Evolutionary conservation across 2,797 vertebrate genomes (phyloP).

Genomic region (Myiotriccus ornatus): DNA sequence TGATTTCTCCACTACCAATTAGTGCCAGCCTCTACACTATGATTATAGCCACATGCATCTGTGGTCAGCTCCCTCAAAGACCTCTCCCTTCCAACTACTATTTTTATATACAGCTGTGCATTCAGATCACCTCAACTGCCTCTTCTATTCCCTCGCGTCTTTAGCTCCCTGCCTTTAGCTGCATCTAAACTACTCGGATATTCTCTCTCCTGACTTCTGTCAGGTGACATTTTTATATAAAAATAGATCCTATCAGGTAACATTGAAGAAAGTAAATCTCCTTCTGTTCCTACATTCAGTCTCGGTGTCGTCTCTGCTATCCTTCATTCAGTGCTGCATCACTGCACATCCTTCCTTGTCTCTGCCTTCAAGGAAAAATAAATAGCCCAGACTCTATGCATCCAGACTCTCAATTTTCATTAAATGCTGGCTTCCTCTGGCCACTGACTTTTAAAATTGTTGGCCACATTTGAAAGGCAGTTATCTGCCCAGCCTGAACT

Average conservation of each 20-base stretch:
- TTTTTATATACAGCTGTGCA: slow-evolving; percentile 4
- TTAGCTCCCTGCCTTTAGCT: neutral
- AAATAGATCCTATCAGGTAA: slow-evolving; percentile 24
- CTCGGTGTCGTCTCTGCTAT: neutral
- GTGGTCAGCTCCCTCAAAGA: neutral
- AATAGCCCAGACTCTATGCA: neutral
- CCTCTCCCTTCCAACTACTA: neutral
- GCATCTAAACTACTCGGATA: neutral
- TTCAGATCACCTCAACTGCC: slow-evolving; percentile 1
- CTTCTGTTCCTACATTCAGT: neutral
- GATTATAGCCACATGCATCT: neutral
- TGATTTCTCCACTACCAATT: neutral
- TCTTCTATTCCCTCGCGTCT: neutral
- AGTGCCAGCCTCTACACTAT: neutral
- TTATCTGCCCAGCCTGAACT: neutral
- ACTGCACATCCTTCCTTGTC: neutral
- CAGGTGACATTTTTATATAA: slow-evolving; percentile 11
- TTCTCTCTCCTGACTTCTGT: neutral
- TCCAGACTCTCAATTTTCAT: neutral
- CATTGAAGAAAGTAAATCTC: neutral
- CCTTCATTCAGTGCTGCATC: neutral
- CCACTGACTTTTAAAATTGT: neutral
- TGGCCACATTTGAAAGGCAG: neutral
- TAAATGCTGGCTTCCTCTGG: neutral
- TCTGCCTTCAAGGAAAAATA: slow-evolving; percentile 20